Percentiles rank a stretch among this genome's conserved stretches.
These are phyloP conservation scores for Rhea americana DNA, from an alignment of 2,113 vertebrate genomes.

Conservation along the genomic window DNA sequence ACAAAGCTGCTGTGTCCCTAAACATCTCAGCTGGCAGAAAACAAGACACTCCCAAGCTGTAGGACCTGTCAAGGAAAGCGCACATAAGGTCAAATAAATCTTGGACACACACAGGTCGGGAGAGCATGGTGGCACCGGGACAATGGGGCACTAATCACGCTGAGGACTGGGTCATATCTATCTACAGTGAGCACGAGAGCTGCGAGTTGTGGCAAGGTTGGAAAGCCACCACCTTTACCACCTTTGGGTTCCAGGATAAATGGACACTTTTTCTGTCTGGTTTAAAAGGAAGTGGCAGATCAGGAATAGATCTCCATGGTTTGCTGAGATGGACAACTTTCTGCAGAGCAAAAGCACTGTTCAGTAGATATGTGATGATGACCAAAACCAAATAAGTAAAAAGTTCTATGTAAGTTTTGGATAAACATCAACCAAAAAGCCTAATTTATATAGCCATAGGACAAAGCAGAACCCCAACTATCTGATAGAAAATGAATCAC, in stretches of 20 bases:
- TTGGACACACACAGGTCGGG: conserved; percentile 20
- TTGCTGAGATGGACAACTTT: neutral
- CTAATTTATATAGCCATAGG: neutral
- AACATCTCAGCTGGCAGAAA: conserved; percentile 39
- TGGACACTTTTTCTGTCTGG: neutral
- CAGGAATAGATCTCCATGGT: neutral
- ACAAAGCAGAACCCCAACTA: neutral
- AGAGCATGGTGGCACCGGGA: neutral
- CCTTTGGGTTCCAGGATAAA: neutral
- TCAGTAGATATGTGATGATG: neutral
- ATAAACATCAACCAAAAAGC: neutral
- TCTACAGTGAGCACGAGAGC: neutral
- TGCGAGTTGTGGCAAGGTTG: neutral
- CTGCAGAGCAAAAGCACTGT: neutral
- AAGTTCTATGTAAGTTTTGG: neutral
- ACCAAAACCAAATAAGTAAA: neutral
- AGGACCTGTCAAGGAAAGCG: neutral
- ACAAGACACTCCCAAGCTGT: neutral
- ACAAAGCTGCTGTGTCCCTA: neutral
- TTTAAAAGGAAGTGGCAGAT: neutral
- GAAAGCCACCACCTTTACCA: conserved; percentile 4
- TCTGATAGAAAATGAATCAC: neutral
- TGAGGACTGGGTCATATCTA: conserved; percentile 45
- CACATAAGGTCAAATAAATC: conserved; percentile 48
- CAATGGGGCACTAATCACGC: conserved; percentile 35